Evolutionary conservation across 1,140 invertebrate species (phyloP).

Genomic region (Phocides pigmalion): DNA sequence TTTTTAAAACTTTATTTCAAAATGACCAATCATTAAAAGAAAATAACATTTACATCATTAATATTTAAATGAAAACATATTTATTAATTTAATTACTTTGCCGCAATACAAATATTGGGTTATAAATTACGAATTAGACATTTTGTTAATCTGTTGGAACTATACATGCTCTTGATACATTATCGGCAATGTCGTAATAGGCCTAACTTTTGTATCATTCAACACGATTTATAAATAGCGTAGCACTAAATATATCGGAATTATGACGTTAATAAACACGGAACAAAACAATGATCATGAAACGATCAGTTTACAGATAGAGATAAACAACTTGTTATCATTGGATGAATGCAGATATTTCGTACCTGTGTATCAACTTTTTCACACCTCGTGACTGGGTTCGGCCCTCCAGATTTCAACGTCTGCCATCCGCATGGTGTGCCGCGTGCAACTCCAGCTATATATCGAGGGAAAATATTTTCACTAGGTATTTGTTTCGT

Average conservation of each 20-base stretch:
- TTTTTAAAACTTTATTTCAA: too few relatives aligned
- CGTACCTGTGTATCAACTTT: slow-evolving; percentile 4
- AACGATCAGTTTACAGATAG: slow-evolving; percentile 4
- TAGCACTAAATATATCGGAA: not conserved
- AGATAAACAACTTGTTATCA: slow-evolving; percentile 7
- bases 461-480: slow-evolving; percentile 21
- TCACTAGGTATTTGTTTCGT: slow-evolving; percentile 38
- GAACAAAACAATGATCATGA: slow-evolving; percentile 1
- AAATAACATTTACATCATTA: not conserved
- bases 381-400: slow-evolving; percentile 1
- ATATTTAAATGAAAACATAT: not conserved
- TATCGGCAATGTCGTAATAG: slow-evolving; percentile 18
- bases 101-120: not conserved
- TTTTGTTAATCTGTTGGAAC: not conserved
- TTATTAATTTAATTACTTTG: too few relatives aligned
- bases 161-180: not conserved
- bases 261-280: slow-evolving; percentile 17
- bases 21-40: too few relatives aligned
- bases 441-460: slow-evolving; percentile 26
- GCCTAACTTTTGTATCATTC: slow-evolving; percentile 7
- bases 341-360: not conserved
- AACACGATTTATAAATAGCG: not conserved
- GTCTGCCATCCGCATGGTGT: slow-evolving; percentile 32
- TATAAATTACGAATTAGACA: not conserved
- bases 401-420: slow-evolving; percentile 6